Evolutionary conservation across 2,888 invertebrate species (phyloP).

Genomic region (Chalcis sispes): DNA sequence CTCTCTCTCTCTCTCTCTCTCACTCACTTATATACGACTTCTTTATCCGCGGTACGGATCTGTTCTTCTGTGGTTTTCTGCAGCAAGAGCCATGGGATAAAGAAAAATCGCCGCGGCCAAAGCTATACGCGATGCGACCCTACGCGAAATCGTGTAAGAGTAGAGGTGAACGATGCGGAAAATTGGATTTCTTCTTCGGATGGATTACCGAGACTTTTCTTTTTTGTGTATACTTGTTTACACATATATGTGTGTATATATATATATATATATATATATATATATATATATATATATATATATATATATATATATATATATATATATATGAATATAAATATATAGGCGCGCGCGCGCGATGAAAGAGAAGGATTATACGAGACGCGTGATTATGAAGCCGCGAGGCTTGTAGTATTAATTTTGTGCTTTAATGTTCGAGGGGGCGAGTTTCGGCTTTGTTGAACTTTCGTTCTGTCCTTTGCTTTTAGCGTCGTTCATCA

Average conservation of each 20-base stretch:
- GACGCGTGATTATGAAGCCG: constrained; percentile 6
- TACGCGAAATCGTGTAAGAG: background rate
- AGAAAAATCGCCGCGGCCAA: constrained; percentile 17
- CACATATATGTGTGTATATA: background rate
- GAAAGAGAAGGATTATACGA: background rate
- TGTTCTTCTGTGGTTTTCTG: too few relatives aligned
- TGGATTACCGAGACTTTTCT: constrained; percentile 18
- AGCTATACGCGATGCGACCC: background rate
- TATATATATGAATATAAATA: background rate
- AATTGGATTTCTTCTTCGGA: constrained; percentile 50
- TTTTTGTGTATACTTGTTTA: background rate
- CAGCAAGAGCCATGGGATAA: background rate
- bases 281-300: constrained; percentile 1
- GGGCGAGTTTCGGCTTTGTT: background rate
- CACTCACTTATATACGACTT: background rate
- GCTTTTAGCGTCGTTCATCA: background rate
- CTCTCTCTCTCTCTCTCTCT: too few relatives aligned
- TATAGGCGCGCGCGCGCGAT: background rate
- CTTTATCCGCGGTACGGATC: background rate
- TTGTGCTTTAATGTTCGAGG: constrained; percentile 1
- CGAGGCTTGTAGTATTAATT: constrained; percentile 8
- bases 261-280: constrained; percentile 3
- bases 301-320: constrained; percentile 8
- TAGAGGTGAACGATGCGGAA: constrained; percentile 44
- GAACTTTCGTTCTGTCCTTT: background rate